Conservation (phyloP, 2,797 vertebrate genomes). For the Hephaestus fuliginosus region DNA sequence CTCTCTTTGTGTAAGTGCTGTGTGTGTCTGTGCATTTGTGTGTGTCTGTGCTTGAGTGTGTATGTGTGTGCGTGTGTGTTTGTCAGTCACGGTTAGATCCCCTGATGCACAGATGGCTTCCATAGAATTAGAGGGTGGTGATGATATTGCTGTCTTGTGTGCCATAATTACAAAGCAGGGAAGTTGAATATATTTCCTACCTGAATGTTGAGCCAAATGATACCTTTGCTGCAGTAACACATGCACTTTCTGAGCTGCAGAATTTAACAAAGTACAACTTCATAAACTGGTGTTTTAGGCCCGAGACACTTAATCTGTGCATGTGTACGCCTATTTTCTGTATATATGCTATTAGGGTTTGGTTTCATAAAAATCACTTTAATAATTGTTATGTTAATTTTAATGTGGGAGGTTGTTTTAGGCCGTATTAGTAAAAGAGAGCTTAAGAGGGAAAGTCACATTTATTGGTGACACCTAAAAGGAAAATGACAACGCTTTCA, state of each 20-base stretch:
- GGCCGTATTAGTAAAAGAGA: too few relatives aligned
- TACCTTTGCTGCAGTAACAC: background rate
- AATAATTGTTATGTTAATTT: background rate
- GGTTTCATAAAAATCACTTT: background rate
- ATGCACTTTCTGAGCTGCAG: background rate
- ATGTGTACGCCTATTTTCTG: background rate
- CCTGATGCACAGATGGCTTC: background rate
- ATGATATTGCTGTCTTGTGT: background rate
- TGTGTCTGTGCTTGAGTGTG: background rate
- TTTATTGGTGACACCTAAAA: background rate
- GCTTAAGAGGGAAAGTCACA: too few relatives aligned
- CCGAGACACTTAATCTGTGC: background rate
- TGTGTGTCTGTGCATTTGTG: background rate
- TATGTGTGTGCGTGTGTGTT: background rate
- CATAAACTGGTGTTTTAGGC: too few relatives aligned
- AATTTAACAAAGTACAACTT: background rate
- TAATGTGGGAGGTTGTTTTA: background rate
- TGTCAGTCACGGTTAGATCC: background rate
- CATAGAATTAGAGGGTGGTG: background rate
- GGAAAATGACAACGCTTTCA: constrained; percentile 1
- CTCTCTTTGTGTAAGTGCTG: constrained; percentile 8
- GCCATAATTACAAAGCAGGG: background rate
- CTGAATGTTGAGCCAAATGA: background rate
- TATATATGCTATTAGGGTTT: background rate
- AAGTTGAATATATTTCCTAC: background rate